Base-by-base conservation (phyloP, 2,888 invertebrate species). In the Lasioglossum lativentre region DNA sequence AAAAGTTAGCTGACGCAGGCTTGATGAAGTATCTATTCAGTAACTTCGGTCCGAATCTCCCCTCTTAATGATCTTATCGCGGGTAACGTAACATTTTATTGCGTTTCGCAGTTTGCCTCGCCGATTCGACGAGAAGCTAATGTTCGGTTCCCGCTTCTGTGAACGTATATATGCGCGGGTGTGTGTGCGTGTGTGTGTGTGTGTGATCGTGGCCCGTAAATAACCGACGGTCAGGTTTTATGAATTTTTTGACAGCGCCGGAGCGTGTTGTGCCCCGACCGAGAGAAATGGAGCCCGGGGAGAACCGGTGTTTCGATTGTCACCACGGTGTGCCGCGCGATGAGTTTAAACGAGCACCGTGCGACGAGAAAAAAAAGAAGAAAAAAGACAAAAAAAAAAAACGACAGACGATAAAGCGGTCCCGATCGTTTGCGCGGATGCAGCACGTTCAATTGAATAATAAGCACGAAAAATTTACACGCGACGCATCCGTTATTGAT, bases 401-500 rank as follows among this genome's bases (percentile, higher is more conserved):
- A 23, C 12, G 16, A 66, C 42, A 27, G 52, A 23, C 19, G 75
- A 75, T 45, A 66, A 75, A 56, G 40, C 66, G n/a, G 52, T 66
- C 42, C 63, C 14, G 45, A 42, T n/a, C 42, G 66, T 79, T 80
- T 66, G 40, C 45, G 77, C 38, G 79, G 75, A 63, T n/a, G 76
- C 47, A 63, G 34, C 68, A 75, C 73, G 81, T 88, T 77, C 86
- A 84, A 90, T 91, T 84, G 85, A 88, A 89, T 92, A 92, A 92
- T 90, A 89, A 91, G 85, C 82, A 87, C 76, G 85, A 91, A 88
- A 88, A 93, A 93, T 91, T 90, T 88, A 88, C 87, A 80, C 89
- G 85, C 85, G 87, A 89, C 86, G 87, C 90, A 90, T 89, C 85
- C 92, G 91, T 91, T 92, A 92, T 92, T 92, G 92, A 92, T 92